These are phyloP conservation scores for Brenthis hecate DNA, from an alignment of 2,888 invertebrate species.

Conservation along the genomic window DNA sequence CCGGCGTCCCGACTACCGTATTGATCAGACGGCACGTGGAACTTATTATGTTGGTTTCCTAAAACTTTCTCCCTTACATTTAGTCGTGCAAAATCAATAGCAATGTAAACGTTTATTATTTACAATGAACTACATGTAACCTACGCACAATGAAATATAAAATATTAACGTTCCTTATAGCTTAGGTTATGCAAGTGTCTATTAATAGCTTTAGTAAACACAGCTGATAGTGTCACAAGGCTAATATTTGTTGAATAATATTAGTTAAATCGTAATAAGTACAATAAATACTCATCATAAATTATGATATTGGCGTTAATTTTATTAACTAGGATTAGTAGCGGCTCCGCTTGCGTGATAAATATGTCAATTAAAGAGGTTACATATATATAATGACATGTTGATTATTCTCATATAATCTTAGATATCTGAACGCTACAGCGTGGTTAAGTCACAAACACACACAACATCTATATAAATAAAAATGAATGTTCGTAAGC, in stretches of 20 bases:
- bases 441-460: no score
- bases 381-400: no score
- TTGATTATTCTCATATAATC: no score
- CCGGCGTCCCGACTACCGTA: conserved; percentile 79
- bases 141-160: background rate
- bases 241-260: background rate
- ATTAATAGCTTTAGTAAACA: conserved; percentile 12
- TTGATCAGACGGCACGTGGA: conserved; percentile 78
- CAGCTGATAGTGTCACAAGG: background rate
- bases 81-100: conserved; percentile 10
- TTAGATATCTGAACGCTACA: no score
- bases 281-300: conserved; percentile 3
- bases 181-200: background rate
- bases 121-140: background rate
- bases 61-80: conserved; percentile 44
- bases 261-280: background rate
- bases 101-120: conserved; percentile 4
- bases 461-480: no score
- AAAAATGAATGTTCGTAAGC: no score
- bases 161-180: background rate
- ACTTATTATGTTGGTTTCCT: conserved; percentile 51
- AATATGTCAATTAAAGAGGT: no score
- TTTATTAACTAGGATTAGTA: no score
- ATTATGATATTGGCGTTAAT: background rate
- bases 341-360: no score